Percentiles rank a stretch among this genome's conserved stretches.
These are phyloP conservation scores for Pyrochroa serraticornis DNA, from an alignment of 2,888 invertebrate genomes.

Conservation along the genomic window DNA sequence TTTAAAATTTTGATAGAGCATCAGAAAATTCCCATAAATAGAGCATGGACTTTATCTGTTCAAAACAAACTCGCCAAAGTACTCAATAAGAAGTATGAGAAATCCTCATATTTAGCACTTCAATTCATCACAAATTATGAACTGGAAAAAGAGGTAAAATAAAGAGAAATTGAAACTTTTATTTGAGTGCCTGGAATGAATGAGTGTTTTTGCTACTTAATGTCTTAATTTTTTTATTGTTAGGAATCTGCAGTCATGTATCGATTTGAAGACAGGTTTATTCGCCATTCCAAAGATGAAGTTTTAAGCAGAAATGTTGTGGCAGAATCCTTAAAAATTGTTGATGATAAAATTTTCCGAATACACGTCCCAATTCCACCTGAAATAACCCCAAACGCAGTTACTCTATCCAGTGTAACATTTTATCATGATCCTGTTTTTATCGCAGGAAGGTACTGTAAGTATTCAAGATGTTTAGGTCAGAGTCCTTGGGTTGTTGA, in stretches of 20 bases:
- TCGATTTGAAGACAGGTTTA: constrained; percentile 54
- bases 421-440: constrained; percentile 68
- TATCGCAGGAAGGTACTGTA: constrained; percentile 80
- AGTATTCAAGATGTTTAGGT: constrained; percentile 80
- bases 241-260: constrained; percentile 59
- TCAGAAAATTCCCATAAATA: constrained; percentile 52
- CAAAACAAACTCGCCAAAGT: constrained; percentile 27
- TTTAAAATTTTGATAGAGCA: constrained; percentile 22
- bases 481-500: constrained; percentile 95
- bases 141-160: constrained; percentile 60
- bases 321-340: constrained; percentile 61
- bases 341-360: constrained; percentile 60
- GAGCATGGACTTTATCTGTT: constrained; percentile 28
- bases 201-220: constrained; percentile 38
- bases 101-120: constrained; percentile 66
- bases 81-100: constrained; percentile 42
- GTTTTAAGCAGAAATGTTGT: constrained; percentile 72
- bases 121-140: constrained; percentile 66
- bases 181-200: constrained; percentile 1
- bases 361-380: constrained; percentile 63
- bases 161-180: constrained; percentile 47
- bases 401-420: constrained; percentile 60
- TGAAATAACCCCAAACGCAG: constrained; percentile 53
- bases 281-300: constrained; percentile 58
- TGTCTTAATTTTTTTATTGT: constrained; percentile 56